Conservation (phyloP, 2,888 invertebrate species). For the Hartigia nigra region DNA sequence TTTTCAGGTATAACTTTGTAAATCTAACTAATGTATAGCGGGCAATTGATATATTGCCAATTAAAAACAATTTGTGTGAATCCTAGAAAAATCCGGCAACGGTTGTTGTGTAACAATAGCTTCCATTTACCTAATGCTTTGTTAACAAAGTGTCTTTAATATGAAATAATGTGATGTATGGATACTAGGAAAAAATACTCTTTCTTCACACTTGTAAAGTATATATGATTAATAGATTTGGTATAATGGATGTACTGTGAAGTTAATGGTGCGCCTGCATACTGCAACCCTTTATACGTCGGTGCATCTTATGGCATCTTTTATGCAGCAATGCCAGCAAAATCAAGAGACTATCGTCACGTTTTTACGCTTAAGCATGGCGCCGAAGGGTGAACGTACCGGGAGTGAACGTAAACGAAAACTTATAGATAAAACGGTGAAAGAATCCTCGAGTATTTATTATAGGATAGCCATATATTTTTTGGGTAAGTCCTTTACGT, state of each 20-base stretch:
- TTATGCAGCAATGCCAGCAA: not conserved
- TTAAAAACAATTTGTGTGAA: not conserved
- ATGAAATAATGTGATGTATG: not conserved
- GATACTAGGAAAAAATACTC: not conserved
- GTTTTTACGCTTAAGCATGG: constrained; percentile 21
- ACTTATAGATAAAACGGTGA: not conserved
- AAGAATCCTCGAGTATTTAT: not conserved
- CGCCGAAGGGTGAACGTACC: constrained; percentile 10
- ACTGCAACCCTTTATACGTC: not conserved
- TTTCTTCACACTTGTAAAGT: not conserved
- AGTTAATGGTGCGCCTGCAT: not conserved
- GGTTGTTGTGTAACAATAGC: not conserved
- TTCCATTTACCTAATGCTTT: not conserved
- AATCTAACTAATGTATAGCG: not conserved
- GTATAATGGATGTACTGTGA: not conserved
- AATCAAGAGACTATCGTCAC: not conserved
- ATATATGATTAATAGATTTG: not conserved
- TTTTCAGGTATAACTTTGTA: not conserved
- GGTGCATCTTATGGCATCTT: not conserved
- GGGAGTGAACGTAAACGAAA: not conserved
- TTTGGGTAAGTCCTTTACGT: not conserved
- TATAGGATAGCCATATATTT: not conserved
- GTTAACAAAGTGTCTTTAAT: not conserved
- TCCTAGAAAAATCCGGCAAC: not conserved
- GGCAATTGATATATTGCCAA: no score